phyloP scores from a whole-genome alignment of 2,113 vertebrate species.

The Amblyornis subalaris region DNA sequence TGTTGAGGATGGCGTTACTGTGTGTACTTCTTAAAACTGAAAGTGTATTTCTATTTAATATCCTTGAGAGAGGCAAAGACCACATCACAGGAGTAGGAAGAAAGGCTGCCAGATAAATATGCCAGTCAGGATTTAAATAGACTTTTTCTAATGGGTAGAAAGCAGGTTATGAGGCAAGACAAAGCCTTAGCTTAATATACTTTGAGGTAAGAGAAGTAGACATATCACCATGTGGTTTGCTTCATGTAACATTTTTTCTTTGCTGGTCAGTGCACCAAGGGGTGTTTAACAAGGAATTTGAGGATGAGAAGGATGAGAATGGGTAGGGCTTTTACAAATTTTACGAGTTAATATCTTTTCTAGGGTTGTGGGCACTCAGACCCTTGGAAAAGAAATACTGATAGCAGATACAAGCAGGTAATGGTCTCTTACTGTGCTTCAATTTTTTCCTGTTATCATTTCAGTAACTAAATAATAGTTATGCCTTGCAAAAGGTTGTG shows the following conservation, averaged over 20 bases:
- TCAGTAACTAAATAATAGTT: background rate
- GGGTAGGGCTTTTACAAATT: background rate
- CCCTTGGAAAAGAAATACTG: background rate
- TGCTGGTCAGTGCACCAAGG: background rate
- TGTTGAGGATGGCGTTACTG: background rate
- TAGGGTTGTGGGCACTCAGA: background rate
- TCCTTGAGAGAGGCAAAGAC: background rate
- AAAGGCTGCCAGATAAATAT: background rate
- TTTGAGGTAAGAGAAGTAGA: background rate
- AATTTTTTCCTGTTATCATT: background rate
- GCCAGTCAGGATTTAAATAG: background rate
- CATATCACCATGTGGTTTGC: background rate
- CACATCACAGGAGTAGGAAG: background rate
- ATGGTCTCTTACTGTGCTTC: background rate
- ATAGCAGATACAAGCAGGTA: background rate
- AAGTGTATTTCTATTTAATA: background rate
- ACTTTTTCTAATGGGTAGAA: background rate
- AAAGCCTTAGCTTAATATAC: background rate
- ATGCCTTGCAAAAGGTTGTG: background rate
- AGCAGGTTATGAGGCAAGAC: slow-evolving; percentile 12
- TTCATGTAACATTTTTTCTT: background rate
- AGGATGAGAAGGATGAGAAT: background rate
- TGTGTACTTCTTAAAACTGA: background rate
- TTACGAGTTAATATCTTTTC: background rate
- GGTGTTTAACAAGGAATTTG: background rate